phyloP scores from a whole-genome alignment of 2,797 vertebrate genomes.

The Oreochromis mossambicus region DNA sequence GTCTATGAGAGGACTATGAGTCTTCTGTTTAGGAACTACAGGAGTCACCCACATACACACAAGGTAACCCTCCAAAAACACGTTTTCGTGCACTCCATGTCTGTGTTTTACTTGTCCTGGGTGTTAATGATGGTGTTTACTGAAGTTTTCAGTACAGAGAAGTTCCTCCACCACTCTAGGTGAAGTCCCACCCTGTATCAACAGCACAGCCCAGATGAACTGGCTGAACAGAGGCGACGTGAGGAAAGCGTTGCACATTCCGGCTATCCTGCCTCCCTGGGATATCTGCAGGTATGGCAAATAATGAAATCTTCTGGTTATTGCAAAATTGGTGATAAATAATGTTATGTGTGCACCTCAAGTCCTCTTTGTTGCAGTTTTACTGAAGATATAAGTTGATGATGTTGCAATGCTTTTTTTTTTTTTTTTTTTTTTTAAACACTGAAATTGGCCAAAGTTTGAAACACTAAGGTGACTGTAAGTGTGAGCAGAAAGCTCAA shows the following conservation, averaged over 20 bases:
- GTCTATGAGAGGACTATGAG: conserved; percentile 64
- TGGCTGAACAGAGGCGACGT: conserved; percentile 78
- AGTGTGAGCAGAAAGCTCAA: background rate
- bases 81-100: background rate
- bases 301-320: background rate
- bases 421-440: too few relatives aligned
- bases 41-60: conserved; percentile 1
- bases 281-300: conserved; percentile 73
- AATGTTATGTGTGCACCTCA: background rate
- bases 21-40: conserved; percentile 67
- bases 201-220: conserved; percentile 72
- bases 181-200: conserved; percentile 73
- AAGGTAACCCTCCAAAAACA: conserved; percentile 33
- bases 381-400: background rate
- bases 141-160: conserved; percentile 9
- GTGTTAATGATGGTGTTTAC: background rate
- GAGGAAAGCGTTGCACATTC: conserved; percentile 77
- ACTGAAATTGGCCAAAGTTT: background rate
- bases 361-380: background rate
- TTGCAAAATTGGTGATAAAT: background rate
- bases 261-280: conserved; percentile 70
- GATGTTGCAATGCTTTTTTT: background rate
- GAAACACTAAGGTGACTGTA: background rate
- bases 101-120: background rate
- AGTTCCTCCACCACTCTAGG: background rate